A percentile compares a stretch with the other conserved stretches of the same genome.
phyloP scores from a whole-genome alignment of 1,140 invertebrate species.

The Whitmania pigra region DNA sequence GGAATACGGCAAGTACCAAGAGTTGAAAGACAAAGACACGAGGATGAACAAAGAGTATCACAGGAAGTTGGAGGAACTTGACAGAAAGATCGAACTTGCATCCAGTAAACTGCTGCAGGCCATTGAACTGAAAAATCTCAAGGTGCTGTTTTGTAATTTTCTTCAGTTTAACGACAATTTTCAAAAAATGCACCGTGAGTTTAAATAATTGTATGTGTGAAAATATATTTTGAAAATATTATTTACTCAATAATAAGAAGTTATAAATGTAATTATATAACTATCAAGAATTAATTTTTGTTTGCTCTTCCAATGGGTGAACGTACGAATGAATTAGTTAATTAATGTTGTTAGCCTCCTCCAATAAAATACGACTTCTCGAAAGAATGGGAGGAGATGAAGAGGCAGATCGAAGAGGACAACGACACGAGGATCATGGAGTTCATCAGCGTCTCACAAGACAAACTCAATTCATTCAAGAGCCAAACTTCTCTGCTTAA shows the following conservation, averaged over 20 bases:
- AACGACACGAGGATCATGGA: conserved; percentile 11
- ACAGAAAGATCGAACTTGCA: conserved; percentile 43
- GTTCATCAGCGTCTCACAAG: background rate
- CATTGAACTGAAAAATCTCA: conserved; percentile 54
- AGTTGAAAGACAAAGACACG: conserved; percentile 58
- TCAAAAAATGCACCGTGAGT: no score
- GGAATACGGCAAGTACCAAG: conserved; percentile 73
- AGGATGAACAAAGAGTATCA: conserved; percentile 63
- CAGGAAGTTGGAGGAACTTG: conserved; percentile 43
- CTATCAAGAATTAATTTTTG: no score
- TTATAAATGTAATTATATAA: no score
- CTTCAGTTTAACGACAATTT: no score
- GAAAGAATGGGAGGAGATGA: conserved; percentile 12
- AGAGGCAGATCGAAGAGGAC: conserved; percentile 10
- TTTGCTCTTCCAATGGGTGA: no score
- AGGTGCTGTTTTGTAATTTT: conserved; percentile 41
- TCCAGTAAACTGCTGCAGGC: conserved; percentile 47
- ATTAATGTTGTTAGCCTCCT: background rate
- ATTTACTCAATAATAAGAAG: no score
- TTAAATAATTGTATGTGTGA: no score
- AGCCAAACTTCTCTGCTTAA: no score
- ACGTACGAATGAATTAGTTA: no score
- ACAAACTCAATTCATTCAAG: no score
- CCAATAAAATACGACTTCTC: conserved; percentile 10
- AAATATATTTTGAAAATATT: no score